Conservation (phyloP, 2,113 vertebrate species). For the Neomonachus schauinslandi region DNA sequence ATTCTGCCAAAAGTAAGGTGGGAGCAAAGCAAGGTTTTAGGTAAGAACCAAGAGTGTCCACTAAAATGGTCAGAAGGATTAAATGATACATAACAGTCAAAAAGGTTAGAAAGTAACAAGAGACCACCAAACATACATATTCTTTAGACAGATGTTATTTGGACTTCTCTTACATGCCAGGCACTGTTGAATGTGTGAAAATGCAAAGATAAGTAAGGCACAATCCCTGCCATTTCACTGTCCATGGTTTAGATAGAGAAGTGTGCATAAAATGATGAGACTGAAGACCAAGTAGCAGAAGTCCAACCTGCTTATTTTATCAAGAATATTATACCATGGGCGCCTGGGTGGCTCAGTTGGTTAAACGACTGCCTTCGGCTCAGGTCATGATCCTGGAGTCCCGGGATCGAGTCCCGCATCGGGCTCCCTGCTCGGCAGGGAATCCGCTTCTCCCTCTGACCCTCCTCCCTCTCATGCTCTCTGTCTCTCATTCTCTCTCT, state of each 20-base stretch:
- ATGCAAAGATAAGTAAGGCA: neutral
- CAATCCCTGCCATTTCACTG: neutral
- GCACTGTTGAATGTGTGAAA: neutral
- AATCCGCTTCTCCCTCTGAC: too few relatives aligned
- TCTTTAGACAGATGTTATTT: neutral
- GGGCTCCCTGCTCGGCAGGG: too few relatives aligned
- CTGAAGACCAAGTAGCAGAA: neutral
- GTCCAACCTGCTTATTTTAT: neutral
- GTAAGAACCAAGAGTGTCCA: neutral
- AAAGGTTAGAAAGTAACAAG: neutral
- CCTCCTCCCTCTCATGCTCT: too few relatives aligned
- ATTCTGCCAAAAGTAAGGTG: neutral
- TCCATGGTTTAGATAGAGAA: neutral
- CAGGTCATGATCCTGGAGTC: too few relatives aligned
- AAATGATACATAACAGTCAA: neutral
- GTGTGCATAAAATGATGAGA: neutral
- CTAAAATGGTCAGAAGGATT: neutral
- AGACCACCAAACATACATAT: neutral
- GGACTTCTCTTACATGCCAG: neutral
- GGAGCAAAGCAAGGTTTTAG: neutral
- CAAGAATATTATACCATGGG: neutral
- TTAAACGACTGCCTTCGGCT: too few relatives aligned
- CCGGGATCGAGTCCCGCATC: too few relatives aligned
- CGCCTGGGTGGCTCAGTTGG: too few relatives aligned
- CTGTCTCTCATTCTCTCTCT: too few relatives aligned